Evolutionary conservation across 2,113 vertebrate species (phyloP), one percentile per base, ranked within the genome.

Genomic region (Apodemus speciosus): DNA sequence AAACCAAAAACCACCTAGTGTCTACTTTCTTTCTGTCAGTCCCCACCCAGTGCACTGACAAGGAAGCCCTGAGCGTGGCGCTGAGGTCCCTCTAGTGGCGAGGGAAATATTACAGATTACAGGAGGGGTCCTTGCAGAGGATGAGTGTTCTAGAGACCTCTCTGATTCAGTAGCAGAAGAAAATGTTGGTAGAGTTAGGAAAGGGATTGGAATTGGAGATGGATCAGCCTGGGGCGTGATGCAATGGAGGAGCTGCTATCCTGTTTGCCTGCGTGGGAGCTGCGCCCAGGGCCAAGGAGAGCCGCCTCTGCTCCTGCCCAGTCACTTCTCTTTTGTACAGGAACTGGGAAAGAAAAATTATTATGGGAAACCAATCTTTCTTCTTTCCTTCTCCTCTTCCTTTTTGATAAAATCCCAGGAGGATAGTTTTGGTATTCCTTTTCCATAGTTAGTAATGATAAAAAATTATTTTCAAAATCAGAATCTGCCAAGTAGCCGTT

Each of bases 361-460:
- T 32, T 85, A 89, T 92, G 66, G 85, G 35, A 91, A 87, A 43
- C 6, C 2, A 56, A 2, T 76, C 15, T 40, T 38, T 14, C 64
- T 25, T 14, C 8, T 23, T 71, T 13, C 35, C 49, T n/a, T 62
- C 21, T 25, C 13, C 32, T 21, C 20, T n/a, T 66, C 32, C 46
- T 30, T 38, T 58, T 32, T 21, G 51, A 40, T 88, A 43, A 90
- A 83, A 85, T 77, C 77, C 43, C 27, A 58, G 72, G 62, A 83
- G 21, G 71, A 69, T 18, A 77, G 0, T 83, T 87, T 51, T 93
- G 72, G 4, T 6, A 43, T 56, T 60, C 64, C 72, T 38, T 27
- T 87, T 76, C 40, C 40, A 72, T 10, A 64, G 21, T 86, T 60
- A 90, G n/a, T 76, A 92, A 89, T 15, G 58, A 81, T 46, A 86